Percentiles rank a stretch among this genome's conserved stretches.
These are phyloP conservation scores for Melikaiella ostensackeni DNA, from an alignment of 2,888 invertebrate species.

Conservation along the genomic window DNA sequence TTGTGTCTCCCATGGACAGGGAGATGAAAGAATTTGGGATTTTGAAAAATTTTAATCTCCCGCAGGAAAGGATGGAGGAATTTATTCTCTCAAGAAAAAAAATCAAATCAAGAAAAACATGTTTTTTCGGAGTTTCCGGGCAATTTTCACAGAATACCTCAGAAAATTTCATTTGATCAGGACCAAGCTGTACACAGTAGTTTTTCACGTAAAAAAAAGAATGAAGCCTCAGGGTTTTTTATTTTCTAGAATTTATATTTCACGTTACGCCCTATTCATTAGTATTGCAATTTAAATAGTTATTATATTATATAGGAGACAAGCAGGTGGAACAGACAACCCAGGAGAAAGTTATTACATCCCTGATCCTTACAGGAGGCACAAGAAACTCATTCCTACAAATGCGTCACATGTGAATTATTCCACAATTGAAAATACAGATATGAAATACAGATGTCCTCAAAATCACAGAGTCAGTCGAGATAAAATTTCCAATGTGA, in stretches of 20 bases:
- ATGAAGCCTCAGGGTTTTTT: too few species aligned
- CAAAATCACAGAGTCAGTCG: slow-evolving; percentile 31
- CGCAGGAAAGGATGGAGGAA: slow-evolving; percentile 66
- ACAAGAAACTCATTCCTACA: slow-evolving; percentile 51
- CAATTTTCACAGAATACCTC: too few species aligned
- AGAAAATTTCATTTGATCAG: too few species aligned
- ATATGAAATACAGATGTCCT: slow-evolving; percentile 18
- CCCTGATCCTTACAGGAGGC: slow-evolving; percentile 54
- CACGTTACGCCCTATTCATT: too few species aligned
- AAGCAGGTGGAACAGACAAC: slow-evolving; percentile 54
- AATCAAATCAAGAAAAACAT: too few species aligned
- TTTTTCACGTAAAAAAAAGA: too few species aligned
- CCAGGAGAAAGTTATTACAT: slow-evolving; percentile 52
- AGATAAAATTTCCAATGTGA: slow-evolving; percentile 44
- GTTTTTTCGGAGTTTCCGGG: too few species aligned
- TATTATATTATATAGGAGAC: slow-evolving; percentile 45
- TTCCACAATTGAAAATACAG: slow-evolving; percentile 25
- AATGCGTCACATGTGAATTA: slow-evolving; percentile 53
- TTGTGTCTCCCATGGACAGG: slow-evolving; percentile 63
- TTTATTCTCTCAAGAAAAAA: too few species aligned
- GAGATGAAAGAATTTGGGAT: slow-evolving; percentile 66
- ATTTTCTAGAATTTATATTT: too few species aligned
- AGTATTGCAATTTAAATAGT: not conserved
- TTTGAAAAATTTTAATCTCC: slow-evolving; percentile 63
- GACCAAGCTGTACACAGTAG: too few species aligned